Evolutionary conservation across 1,140 invertebrate species (phyloP).

Genomic region (Lepidotrigona ventralis): DNA sequence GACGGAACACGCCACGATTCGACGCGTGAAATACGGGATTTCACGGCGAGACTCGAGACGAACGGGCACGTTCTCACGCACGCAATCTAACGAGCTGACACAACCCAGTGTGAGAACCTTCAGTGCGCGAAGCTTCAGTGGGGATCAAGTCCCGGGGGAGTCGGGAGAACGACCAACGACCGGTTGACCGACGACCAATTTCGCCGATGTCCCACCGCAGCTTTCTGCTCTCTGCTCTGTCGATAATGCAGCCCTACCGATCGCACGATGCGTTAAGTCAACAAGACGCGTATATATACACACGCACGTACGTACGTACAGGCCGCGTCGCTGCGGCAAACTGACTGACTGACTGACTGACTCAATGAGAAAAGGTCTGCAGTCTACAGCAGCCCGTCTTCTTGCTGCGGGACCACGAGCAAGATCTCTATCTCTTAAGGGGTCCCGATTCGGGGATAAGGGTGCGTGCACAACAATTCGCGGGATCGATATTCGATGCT

Average conservation of each 20-base stretch:
- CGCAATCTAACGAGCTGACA: constrained; percentile 43
- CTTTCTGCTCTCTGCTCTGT: constrained; percentile 11
- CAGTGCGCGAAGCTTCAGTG: constrained; percentile 3
- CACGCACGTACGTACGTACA: constrained; percentile 66
- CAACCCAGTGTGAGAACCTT: constrained; percentile 8
- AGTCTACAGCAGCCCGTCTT: constrained; percentile 58
- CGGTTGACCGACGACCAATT: constrained; percentile 41
- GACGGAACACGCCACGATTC: constrained; percentile 40
- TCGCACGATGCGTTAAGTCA: background rate
- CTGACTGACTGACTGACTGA: constrained; percentile 79
- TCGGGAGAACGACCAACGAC: constrained; percentile 19
- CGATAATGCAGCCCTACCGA: constrained; percentile 32
- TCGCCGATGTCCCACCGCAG: constrained; percentile 12
- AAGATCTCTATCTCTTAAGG: constrained; percentile 67
- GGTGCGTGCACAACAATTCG: constrained; percentile 66
- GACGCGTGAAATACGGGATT: constrained; percentile 57
- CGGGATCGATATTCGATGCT: background rate
- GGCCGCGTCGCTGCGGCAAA: constrained; percentile 72
- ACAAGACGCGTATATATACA: constrained; percentile 27
- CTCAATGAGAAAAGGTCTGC: constrained; percentile 75
- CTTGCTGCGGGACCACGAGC: constrained; percentile 57
- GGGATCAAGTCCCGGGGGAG: constrained; percentile 26
- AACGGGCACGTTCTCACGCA: constrained; percentile 47
- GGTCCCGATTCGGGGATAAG: constrained; percentile 68
- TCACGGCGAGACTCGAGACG: constrained; percentile 51